phyloP scores from a whole-genome alignment of 2,797 vertebrate species.

The Sebastes cheni region DNA sequence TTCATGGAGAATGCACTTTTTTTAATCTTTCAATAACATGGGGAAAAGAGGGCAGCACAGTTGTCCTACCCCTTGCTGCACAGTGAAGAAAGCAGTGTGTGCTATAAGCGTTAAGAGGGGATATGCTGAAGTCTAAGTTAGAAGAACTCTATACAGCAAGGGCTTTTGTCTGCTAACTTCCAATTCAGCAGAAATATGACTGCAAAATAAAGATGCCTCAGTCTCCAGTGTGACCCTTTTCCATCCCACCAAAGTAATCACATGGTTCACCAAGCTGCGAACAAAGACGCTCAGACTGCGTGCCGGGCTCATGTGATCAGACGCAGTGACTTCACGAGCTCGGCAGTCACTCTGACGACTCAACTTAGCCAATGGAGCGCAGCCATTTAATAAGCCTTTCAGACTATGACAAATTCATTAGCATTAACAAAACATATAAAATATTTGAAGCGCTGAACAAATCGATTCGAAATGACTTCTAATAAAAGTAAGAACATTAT shows the following conservation, averaged over 20 bases:
- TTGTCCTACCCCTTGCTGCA: not conserved
- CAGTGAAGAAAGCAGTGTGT: constrained; percentile 5
- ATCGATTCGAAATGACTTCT: not conserved
- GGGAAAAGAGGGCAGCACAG: constrained; percentile 27
- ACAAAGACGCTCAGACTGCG: constrained; percentile 33
- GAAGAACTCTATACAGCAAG: constrained; percentile 37
- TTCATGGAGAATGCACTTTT: constrained; percentile 71
- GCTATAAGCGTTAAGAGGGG: not conserved
- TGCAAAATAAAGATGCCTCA: constrained; percentile 51
- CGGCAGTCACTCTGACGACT: constrained; percentile 12
- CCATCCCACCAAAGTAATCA: constrained; percentile 46
- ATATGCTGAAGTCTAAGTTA: constrained; percentile 29
- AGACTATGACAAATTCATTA: constrained; percentile 11
- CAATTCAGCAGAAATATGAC: constrained; percentile 28
- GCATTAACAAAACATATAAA: not conserved
- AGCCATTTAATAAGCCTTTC: constrained; percentile 1
- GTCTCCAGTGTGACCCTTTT: constrained; percentile 38
- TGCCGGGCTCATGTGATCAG: constrained; percentile 42
- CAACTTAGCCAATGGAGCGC: not conserved
- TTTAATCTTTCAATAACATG: constrained; percentile 61
- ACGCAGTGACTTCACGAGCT: constrained; percentile 14
- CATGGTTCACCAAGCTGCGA: constrained; percentile 43
- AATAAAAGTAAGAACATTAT: not conserved
- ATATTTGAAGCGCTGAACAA: not conserved
- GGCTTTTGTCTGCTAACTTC: constrained; percentile 38